Base-by-base conservation (phyloP, 2,888 invertebrate genomes). In the Diaphora mendica region DNA sequence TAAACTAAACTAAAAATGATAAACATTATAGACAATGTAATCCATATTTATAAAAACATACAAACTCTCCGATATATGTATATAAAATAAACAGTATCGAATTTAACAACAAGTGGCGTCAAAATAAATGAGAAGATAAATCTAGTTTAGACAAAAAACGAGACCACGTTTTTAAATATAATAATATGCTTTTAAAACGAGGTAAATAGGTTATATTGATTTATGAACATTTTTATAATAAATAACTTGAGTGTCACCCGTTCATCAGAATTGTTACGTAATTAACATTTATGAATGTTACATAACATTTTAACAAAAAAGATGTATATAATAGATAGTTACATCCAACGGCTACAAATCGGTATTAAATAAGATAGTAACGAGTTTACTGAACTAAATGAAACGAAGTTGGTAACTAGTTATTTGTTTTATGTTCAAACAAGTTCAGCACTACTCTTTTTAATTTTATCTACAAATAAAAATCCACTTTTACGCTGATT, bases 371-470 rank as follows among this genome's bases (percentile, higher is more conserved):
- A n/a, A 51, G 13, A 48, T 51, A 13, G 33, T 51, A 13, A 7
- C 4, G 35, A 33, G 9, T 35, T 69, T n/a, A n/a, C 5, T 42
- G 23, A 35, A 55, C 7, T 35, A 42, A 35, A 23, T 23, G 9
- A 39, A 80, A 74, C 71, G 11, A 72, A 75, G 69, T 76, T 73
- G 74, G 80, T 75, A 75, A 75, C 70, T 20, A 75, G 76, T 68
- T 17, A 74, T 69, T 72, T 75, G 39, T 65, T 26, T 20, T 20
- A 30, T 8, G 30, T 67, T 17, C 26, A 26, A 66, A 26, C 42
- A 42, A 66, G 42, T 44, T 66, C 20, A 42, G 8, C 26, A 66
- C 20, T 26, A 20, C 0, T 17, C 26, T 44, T 30, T 9, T n/a
- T 39, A 26, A 30, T 44, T 67, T 67, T 44, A 62, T 62, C 62